phyloP scores from a whole-genome alignment of 2,113 vertebrate genomes.

The Tricholaema leucomelas region DNA sequence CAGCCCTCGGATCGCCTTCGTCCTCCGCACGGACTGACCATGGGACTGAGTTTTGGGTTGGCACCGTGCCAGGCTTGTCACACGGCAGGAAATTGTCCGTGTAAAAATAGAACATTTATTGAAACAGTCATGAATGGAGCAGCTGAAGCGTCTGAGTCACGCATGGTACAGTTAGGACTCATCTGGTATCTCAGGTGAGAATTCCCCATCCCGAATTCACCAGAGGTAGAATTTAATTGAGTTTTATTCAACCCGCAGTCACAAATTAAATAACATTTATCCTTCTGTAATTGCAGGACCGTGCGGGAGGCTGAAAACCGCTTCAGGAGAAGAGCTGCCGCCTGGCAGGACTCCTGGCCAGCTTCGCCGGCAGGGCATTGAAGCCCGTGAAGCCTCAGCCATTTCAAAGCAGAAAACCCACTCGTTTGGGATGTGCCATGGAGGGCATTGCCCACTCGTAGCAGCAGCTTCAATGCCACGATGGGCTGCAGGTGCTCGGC shows the following conservation, averaged over 20 bases:
- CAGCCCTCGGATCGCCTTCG: not conserved
- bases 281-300: not conserved
- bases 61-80: not conserved
- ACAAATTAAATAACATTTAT: slow-evolving; percentile 21
- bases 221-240: not conserved
- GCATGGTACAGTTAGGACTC: not conserved
- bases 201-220: not conserved
- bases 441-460: not conserved
- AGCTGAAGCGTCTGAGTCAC: not conserved
- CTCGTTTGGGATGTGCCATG: rapidly evolving
- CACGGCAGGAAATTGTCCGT: not conserved
- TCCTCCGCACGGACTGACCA: not conserved
- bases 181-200: not conserved
- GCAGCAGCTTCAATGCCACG: rapidly evolving
- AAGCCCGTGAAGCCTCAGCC: not conserved
- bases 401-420: not conserved
- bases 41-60: not conserved
- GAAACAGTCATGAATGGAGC: not conserved
- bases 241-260: not conserved
- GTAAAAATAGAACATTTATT: not conserved
- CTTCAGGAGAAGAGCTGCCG: not conserved
- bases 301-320: not conserved
- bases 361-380: not conserved
- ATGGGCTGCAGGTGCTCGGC: not conserved
- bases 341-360: not conserved